These are phyloP conservation scores for Sciurus niger DNA, from an alignment of 2,113 vertebrate genomes.

Conservation along the genomic window DNA sequence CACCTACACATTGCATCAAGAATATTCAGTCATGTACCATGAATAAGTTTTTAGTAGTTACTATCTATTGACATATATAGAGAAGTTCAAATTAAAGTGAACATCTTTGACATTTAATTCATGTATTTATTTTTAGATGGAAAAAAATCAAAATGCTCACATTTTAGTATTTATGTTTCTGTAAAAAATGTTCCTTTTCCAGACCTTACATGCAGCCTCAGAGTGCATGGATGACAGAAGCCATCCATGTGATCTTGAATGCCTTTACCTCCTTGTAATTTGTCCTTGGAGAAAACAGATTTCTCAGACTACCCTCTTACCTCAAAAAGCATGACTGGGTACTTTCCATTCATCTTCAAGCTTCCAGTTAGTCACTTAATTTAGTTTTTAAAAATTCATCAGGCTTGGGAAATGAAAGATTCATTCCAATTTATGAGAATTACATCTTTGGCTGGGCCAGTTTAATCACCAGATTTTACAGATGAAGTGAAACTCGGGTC, in stretches of 20 bases:
- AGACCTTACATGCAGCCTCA: background rate
- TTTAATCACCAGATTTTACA: slow-evolving; percentile 59
- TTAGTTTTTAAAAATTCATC: slow-evolving; percentile 61
- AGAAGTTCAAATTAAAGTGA: slow-evolving; percentile 64
- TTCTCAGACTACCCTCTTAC: slow-evolving; percentile 50
- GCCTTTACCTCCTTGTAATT: slow-evolving; percentile 16
- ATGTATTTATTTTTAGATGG: slow-evolving; percentile 48
- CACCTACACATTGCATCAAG: background rate
- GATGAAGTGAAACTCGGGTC: background rate
- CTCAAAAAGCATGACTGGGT: slow-evolving; percentile 40
- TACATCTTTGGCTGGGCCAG: background rate
- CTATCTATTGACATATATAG: background rate
- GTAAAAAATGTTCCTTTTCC: slow-evolving; percentile 21
- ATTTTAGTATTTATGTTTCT: slow-evolving; percentile 50
- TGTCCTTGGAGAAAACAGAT: slow-evolving; percentile 12
- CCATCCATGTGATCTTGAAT: background rate
- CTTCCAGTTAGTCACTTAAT: slow-evolving; percentile 61
- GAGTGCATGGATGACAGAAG: background rate
- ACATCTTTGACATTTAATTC: slow-evolving; percentile 50
- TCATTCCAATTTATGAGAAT: slow-evolving; percentile 58
- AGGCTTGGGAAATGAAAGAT: slow-evolving; percentile 48
- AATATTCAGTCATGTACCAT: slow-evolving; percentile 12
- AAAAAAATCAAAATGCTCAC: slow-evolving; percentile 38
- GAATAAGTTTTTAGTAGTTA: slow-evolving; percentile 35
- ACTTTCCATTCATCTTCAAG: slow-evolving; percentile 58